Conservation (phyloP, 2,113 vertebrate genomes). For the Lagenorhynchus albirostris region DNA sequence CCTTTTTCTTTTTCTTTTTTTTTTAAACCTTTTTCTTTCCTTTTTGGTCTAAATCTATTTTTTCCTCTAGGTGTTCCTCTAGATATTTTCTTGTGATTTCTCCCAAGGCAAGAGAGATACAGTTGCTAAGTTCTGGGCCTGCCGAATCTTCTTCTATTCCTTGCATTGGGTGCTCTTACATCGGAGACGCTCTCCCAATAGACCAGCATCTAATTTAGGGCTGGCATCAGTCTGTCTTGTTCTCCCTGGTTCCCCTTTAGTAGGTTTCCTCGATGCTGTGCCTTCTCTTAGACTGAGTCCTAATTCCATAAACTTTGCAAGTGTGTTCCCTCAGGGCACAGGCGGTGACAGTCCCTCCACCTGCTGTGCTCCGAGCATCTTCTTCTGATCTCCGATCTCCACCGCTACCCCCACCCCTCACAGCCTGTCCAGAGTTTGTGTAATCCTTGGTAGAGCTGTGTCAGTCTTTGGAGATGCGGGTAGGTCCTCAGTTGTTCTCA, state of each 20-base stretch:
- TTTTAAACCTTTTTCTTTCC: neutral
- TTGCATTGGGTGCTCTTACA: neutral
- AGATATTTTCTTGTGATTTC: neutral
- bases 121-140: neutral
- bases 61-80: neutral
- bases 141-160: neutral
- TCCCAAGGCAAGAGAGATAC: neutral
- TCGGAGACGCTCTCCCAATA: neutral
- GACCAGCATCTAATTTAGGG: neutral
- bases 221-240: neutral
- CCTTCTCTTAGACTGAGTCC: neutral
- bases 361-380: neutral
- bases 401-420: neutral
- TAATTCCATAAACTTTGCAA: neutral
- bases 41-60: neutral
- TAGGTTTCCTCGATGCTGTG: neutral
- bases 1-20: neutral
- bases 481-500: neutral
- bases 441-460: neutral
- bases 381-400: neutral
- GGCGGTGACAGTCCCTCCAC: neutral
- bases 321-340: neutral
- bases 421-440: neutral
- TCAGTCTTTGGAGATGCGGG: neutral
- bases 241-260: neutral